Conservation (phyloP, 2,113 vertebrate genomes). For the Petaurus breviceps region DNA sequence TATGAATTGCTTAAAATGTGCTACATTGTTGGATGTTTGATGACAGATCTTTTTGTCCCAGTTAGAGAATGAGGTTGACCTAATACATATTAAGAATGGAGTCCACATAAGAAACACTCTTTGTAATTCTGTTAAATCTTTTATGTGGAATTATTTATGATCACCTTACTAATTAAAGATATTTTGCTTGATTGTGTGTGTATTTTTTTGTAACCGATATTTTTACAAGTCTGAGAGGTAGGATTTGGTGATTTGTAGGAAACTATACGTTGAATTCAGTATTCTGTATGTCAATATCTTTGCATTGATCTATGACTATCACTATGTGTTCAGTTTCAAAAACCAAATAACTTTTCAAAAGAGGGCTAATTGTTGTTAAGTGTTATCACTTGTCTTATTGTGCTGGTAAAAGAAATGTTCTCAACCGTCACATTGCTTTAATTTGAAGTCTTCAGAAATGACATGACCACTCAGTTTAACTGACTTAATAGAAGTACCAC, state of each 20-base stretch:
- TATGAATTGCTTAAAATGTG: conserved; percentile 80
- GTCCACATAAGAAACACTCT: conserved; percentile 83
- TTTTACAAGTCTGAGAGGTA: conserved; percentile 41
- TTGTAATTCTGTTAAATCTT: conserved; percentile 93
- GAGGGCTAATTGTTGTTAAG: conserved; percentile 8
- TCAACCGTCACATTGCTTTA: background rate
- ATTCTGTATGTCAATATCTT: background rate
- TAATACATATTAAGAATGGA: conserved; percentile 76
- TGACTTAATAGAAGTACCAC: conserved; percentile 45
- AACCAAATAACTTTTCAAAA: conserved; percentile 63
- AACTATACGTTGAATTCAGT: background rate
- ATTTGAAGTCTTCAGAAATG: background rate
- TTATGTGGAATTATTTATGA: conserved; percentile 99
- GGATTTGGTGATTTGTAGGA: background rate
- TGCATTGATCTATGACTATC: conserved; percentile 28
- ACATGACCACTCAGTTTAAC: conserved; percentile 15
- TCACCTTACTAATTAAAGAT: conserved; percentile 96
- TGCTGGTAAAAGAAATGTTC: background rate
- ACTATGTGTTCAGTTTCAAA: conserved; percentile 41
- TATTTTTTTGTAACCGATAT: conserved; percentile 60
- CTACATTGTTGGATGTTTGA: conserved; percentile 77
- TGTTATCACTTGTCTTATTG: conserved; percentile 36
- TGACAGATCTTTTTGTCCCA: conserved; percentile 82
- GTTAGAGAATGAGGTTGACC: conserved; percentile 81
- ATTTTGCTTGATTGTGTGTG: conserved; percentile 83